phyloP scores from a whole-genome alignment of 2,888 invertebrate genomes.

The Diaprepes abbreviatus region DNA sequence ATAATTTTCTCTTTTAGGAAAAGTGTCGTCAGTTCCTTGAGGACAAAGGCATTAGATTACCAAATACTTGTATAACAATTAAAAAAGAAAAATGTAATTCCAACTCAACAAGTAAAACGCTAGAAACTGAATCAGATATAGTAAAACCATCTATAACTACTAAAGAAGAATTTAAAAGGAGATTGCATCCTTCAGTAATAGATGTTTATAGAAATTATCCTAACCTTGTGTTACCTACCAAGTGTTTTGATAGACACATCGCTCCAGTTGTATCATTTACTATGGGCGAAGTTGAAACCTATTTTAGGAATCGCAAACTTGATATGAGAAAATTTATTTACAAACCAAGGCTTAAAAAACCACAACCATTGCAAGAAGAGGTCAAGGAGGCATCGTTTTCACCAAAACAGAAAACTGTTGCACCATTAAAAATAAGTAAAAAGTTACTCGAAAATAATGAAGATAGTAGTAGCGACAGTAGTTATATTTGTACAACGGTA shows the following conservation, averaged over 20 bases:
- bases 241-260: slow-evolving; percentile 46
- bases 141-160: neutral
- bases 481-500: neutral
- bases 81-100: slow-evolving; percentile 19
- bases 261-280: slow-evolving; percentile 51
- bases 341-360: neutral
- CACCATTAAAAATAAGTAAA: slow-evolving; percentile 33
- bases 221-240: slow-evolving; percentile 49
- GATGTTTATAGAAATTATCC: slow-evolving; percentile 49
- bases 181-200: slow-evolving; percentile 51
- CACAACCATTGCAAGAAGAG: neutral
- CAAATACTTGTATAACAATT: slow-evolving; percentile 35
- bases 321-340: slow-evolving; percentile 36
- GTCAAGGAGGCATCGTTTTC: slow-evolving; percentile 11
- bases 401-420: slow-evolving; percentile 11
- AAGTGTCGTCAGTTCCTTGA: slow-evolving; percentile 35
- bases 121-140: slow-evolving; percentile 2
- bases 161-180: slow-evolving; percentile 23
- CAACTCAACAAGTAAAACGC: neutral
- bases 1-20: slow-evolving; percentile 46
- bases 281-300: slow-evolving; percentile 53
- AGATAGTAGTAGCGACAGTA: neutral
- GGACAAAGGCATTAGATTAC: slow-evolving; percentile 31
- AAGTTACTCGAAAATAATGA: slow-evolving; percentile 6
- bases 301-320: slow-evolving; percentile 36